A percentile compares a stretch with the other conserved stretches of the same genome.
These are phyloP conservation scores for Drosophila nannoptera DNA, from an alignment of 1,140 invertebrate species.

Conservation along the genomic window DNA sequence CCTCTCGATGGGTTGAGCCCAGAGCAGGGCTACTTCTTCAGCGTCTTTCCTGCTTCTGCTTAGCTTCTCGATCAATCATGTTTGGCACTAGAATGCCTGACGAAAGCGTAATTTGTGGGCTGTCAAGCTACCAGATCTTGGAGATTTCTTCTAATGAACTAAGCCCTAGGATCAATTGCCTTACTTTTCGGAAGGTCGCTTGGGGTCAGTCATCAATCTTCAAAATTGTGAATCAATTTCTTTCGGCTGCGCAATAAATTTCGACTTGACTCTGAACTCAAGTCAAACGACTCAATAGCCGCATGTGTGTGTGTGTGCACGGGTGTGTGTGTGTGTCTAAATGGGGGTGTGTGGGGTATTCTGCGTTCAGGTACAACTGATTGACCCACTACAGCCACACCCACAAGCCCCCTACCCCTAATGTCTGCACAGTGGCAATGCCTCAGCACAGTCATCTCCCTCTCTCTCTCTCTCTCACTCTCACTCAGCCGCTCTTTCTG, in stretches of 20 bases:
- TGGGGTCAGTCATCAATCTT: conserved; percentile 29
- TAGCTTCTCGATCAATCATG: too few relatives aligned
- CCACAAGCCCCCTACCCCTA: too few relatives aligned
- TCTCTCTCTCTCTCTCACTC: too few relatives aligned
- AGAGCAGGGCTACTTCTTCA: too few relatives aligned
- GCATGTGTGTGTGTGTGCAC: neutral
- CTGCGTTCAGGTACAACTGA: conserved; percentile 27
- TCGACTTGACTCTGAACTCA: conserved; percentile 31
- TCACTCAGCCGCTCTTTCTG: conserved; percentile 17
- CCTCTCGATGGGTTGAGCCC: too few relatives aligned
- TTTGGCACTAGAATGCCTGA: too few relatives aligned
- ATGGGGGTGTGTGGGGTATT: neutral
- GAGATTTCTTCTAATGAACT: neutral
- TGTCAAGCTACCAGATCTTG: neutral
- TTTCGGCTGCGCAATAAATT: conserved; percentile 43
- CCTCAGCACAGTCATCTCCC: neutral
- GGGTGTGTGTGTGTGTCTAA: neutral
- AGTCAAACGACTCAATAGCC: conserved; percentile 10
- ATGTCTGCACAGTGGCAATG: conserved; percentile 1
- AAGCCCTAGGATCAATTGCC: neutral
- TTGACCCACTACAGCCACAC: neutral
- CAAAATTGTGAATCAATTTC: conserved; percentile 26
- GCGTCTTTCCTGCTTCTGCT: too few relatives aligned
- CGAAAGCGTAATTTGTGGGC: too few relatives aligned
- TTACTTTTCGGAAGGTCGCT: neutral